Evolutionary conservation across 2,888 invertebrate genomes (phyloP).

Genomic region (Oxyscelio sp.): DNA sequence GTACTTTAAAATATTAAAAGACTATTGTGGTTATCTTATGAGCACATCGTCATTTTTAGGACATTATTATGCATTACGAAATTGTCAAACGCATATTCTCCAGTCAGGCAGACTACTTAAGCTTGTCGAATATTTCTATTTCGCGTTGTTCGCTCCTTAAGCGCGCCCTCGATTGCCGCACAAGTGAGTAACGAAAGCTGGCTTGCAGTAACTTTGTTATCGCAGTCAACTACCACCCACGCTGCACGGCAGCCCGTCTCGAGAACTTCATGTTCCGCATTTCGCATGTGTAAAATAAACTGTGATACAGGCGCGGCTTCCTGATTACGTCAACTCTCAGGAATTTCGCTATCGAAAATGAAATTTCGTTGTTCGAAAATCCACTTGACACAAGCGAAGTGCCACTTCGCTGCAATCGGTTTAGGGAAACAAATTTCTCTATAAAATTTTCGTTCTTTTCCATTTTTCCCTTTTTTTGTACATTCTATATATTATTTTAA

Average conservation of each 20-base stretch:
- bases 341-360: constrained; percentile 68
- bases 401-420: constrained; percentile 46
- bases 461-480: too few relatives aligned
- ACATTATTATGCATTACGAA: constrained; percentile 13
- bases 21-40: neutral
- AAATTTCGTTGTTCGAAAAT: constrained; percentile 71
- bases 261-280: constrained; percentile 67
- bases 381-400: constrained; percentile 63
- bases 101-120: constrained; percentile 54
- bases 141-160: constrained; percentile 54
- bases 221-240: constrained; percentile 66
- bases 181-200: constrained; percentile 70
- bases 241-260: constrained; percentile 38
- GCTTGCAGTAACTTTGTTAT: constrained; percentile 69
- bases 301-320: constrained; percentile 62
- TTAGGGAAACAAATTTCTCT: constrained; percentile 52
- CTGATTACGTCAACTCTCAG: constrained; percentile 61
- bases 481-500: too few relatives aligned
- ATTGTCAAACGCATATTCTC: constrained; percentile 9
- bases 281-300: constrained; percentile 72
- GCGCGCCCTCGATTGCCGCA: constrained; percentile 51
- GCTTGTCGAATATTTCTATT: constrained; percentile 67
- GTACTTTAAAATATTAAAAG: neutral
- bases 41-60: neutral
- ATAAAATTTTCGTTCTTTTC: constrained; percentile 43